phyloP scores from a whole-genome alignment of 2,113 vertebrate species.

The Dicerorhinus sumatrensis region DNA sequence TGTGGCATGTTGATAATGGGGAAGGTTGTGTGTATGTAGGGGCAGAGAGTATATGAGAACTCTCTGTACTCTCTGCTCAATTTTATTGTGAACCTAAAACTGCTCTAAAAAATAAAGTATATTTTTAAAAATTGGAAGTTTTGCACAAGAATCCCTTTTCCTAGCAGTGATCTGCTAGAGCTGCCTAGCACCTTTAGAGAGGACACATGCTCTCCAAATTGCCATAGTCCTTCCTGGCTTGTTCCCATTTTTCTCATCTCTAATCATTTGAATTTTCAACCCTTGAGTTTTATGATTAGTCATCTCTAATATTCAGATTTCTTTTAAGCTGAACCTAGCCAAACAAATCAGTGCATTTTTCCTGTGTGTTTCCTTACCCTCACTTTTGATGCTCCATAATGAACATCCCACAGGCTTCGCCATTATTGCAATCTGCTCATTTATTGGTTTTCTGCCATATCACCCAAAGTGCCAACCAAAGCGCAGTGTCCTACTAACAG shows the following conservation, averaged over 20 bases:
- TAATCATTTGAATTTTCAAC: not conserved
- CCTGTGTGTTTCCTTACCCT: not conserved
- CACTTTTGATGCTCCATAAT: not conserved
- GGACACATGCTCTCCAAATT: not conserved
- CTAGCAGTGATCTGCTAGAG: not conserved
- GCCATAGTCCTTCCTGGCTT: not conserved
- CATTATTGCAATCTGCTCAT: not conserved
- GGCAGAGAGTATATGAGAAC: not conserved
- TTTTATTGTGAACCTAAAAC: not conserved
- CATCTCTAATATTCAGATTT: not conserved
- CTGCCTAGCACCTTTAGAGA: not conserved
- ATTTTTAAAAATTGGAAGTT: not conserved
- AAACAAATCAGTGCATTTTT: not conserved
- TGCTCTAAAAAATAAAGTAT: not conserved
- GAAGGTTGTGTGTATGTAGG: not conserved
- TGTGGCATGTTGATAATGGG: not conserved
- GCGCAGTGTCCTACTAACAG: not conserved
- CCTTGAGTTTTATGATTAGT: not conserved
- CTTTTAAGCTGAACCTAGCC: not conserved
- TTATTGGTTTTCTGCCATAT: not conserved
- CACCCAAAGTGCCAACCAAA: not conserved
- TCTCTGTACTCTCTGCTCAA: not conserved
- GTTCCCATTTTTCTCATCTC: not conserved
- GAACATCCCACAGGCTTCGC: not conserved
- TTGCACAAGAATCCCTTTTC: not conserved